Evolutionary conservation across 2,888 invertebrate genomes (phyloP), one percentile per base, ranked within the genome.

Genomic region (Dromius quadrimaculatus): DNA sequence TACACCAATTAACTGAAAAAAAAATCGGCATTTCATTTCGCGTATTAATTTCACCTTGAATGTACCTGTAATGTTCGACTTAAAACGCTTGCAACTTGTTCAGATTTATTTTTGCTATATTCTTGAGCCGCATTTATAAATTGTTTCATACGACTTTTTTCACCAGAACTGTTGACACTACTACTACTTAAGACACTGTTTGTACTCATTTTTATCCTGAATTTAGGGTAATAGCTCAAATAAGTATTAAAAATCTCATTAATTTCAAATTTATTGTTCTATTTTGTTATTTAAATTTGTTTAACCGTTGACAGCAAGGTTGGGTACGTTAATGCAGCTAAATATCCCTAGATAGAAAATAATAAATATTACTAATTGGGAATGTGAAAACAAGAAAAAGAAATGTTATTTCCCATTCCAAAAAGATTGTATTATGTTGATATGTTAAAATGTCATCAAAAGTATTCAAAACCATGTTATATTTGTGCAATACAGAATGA

Each of bases 1-100:
- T 57, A 87, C 87, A 64, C 88, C 86, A 76, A 90, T 85, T 15
- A 87, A 82, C 90, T 90, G 80, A n/a, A 84, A 83, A 41, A 63
- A 22, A 41, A 32, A 64, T 65, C 9, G 20, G 1, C 28, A 13
- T 28, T 1, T 50, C 8, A 57, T 34, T 34, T 32, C 2, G 13
- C 2, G 2, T 17, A 13, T 0, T 22, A 43, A 38, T 50, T 38
- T 9, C 20, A 62, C 8, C 2, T 59, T 13, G 9, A 71, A 70
- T 28, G 17, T 73, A 78, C 77, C 72, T 78, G 77, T 71, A 87
- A 80, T 74, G 85, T 83, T 62, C 86, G 81, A 72, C 84, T 86
- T 82, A 87, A 84, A 74, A 85, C 78, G 79, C 83, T 85, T 2
- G 85, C 79, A 73, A 84, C 81, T 68, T 84, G 81, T 73, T 87